These are phyloP conservation scores for Girardinus metallicus DNA, from an alignment of 2,797 vertebrate genomes.

Conservation along the genomic window DNA sequence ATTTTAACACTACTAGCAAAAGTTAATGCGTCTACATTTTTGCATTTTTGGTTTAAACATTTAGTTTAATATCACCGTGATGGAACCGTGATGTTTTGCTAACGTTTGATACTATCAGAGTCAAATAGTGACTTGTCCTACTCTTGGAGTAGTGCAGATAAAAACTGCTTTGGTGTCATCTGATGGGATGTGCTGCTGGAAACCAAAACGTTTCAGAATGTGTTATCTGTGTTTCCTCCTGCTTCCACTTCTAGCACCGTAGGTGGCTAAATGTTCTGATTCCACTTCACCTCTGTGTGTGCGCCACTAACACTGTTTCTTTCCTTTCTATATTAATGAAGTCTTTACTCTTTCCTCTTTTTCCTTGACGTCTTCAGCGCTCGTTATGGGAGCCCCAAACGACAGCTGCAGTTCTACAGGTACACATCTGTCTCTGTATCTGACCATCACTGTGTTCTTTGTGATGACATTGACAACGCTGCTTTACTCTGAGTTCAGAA, in stretches of 20 bases:
- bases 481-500: neutral
- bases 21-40: neutral
- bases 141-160: too few species aligned
- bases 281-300: constrained; percentile 11
- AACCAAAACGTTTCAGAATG: neutral
- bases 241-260: neutral
- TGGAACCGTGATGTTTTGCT: neutral
- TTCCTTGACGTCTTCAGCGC: constrained; percentile 87
- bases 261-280: neutral
- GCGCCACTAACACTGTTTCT: constrained; percentile 54
- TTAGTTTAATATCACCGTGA: neutral
- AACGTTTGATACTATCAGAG: neutral
- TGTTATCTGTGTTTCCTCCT: constrained; percentile 12
- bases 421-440: constrained; percentile 78
- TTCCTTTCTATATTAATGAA: constrained; percentile 53
- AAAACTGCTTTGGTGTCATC: neutral
- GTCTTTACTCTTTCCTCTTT: constrained; percentile 73
- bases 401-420: constrained; percentile 99
- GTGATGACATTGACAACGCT: constrained; percentile 7
- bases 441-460: constrained; percentile 10
- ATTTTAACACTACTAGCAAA: neutral
- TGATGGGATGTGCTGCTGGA: neutral
- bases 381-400: constrained; percentile 99
- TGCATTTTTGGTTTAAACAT: neutral
- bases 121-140: neutral